Evolutionary conservation across 35 echinoderm and acorn worm genomes (phyloP).

Genomic region (Lytechinus pictus): DNA sequence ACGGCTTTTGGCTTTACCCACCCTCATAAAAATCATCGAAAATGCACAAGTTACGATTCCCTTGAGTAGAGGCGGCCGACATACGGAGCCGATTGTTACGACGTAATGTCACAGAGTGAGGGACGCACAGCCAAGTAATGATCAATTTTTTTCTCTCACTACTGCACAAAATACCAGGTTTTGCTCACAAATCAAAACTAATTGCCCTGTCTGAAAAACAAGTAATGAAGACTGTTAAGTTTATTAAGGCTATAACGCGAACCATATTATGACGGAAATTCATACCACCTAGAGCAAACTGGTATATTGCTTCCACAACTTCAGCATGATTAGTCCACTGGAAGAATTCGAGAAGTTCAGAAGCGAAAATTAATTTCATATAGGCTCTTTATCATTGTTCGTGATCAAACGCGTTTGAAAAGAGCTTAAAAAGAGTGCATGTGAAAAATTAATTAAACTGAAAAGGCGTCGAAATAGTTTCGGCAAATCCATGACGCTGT

Average conservation of each 20-base stretch:
- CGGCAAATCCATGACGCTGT: slow-evolving; percentile 31
- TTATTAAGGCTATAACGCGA: background rate
- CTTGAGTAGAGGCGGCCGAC: slow-evolving; percentile 10
- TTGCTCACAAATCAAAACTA: slow-evolving; percentile 44
- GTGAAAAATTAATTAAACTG: background rate
- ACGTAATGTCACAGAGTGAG: slow-evolving; percentile 35
- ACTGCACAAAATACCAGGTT: slow-evolving; percentile 27
- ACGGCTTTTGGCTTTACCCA: background rate
- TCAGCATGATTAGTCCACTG: background rate
- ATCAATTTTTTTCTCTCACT: slow-evolving; percentile 29
- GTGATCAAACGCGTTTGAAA: background rate
- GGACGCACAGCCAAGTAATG: slow-evolving; percentile 24
- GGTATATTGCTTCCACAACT: background rate
- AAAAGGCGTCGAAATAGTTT: background rate
- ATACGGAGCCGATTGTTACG: slow-evolving; percentile 20
- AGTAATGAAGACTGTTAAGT: background rate
- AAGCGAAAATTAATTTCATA: background rate
- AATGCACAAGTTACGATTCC: slow-evolving; percentile 26
- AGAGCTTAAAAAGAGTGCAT: background rate
- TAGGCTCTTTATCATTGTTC: background rate
- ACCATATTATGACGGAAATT: background rate
- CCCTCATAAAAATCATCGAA: background rate
- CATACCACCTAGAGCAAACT: background rate
- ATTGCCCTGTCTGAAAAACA: slow-evolving; percentile 43
- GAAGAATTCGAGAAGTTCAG: background rate